These are phyloP conservation scores for Exaiptasia diaphana DNA, from an alignment of 64 coral and sea anemone species.

Conservation along the genomic window DNA sequence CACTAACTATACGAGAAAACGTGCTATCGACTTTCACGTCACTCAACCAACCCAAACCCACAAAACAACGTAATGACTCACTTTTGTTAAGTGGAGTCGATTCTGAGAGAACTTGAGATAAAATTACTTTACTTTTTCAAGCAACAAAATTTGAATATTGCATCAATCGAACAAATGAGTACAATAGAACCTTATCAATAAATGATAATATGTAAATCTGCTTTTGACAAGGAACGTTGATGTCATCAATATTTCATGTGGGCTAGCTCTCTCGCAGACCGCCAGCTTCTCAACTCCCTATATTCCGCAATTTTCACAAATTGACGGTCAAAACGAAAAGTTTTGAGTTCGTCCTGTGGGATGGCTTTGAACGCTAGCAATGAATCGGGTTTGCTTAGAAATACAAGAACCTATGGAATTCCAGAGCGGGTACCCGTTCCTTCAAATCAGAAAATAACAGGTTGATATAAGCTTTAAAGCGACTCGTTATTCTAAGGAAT, in stretches of 20 bases:
- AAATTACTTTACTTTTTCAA: constrained; percentile 66
- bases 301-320: constrained; percentile 20
- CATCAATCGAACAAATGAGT: constrained; percentile 97
- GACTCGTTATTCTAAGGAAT: constrained; percentile 26
- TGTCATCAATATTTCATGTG: constrained; percentile 94
- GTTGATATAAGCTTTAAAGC: too few relatives aligned
- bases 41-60: too few relatives aligned
- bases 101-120: constrained; percentile 78
- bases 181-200: constrained; percentile 78
- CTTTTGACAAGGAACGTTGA: constrained; percentile 92
- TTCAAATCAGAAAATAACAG: constrained; percentile 8
- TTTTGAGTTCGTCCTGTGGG: background rate
- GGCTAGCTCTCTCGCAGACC: constrained; percentile 64
- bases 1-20: too few relatives aligned
- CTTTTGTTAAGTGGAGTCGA: too few relatives aligned
- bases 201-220: constrained; percentile 96
- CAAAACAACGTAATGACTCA: too few relatives aligned
- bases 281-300: constrained; percentile 1
- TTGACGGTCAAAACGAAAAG: constrained; percentile 1
- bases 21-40: too few relatives aligned
- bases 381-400: too few relatives aligned
- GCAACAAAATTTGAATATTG: constrained; percentile 99
- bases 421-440: background rate
- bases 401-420: background rate
- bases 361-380: background rate